Evolutionary conservation across 2,113 vertebrate genomes (phyloP).

Genomic region (Deroptyus accipitrinus): DNA sequence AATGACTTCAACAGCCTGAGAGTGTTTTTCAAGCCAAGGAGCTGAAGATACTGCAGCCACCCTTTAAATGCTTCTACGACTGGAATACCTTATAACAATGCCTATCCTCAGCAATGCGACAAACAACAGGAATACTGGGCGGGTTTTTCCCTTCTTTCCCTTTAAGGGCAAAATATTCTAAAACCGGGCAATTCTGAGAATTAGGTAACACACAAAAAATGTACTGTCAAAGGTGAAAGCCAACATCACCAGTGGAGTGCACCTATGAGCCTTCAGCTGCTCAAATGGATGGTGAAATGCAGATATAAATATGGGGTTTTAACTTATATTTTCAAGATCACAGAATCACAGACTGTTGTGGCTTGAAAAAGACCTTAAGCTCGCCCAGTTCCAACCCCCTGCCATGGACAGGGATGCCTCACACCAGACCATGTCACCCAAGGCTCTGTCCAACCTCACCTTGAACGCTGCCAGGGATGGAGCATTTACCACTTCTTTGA

Average conservation of each 20-base stretch:
- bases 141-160: not conserved
- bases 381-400: not conserved
- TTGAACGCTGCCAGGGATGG: not conserved
- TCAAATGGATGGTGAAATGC: not conserved
- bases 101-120: not conserved
- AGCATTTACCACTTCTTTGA: not conserved
- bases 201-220: rapidly evolving
- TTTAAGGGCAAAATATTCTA: not conserved
- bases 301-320: not conserved
- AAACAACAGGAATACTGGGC: not conserved
- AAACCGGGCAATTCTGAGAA: not conserved
- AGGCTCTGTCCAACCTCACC: not conserved
- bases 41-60: not conserved
- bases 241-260: not conserved
- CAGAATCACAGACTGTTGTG: not conserved
- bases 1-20: not conserved
- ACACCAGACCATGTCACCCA: not conserved
- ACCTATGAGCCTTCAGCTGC: not conserved
- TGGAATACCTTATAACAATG: not conserved
- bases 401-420: not conserved
- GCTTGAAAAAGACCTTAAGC: not conserved
- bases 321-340: not conserved
- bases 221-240: not conserved
- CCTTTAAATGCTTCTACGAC: not conserved
- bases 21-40: not conserved